Conservation (phyloP, 2,113 vertebrate genomes). For the Macheiramphus alcinus region DNA sequence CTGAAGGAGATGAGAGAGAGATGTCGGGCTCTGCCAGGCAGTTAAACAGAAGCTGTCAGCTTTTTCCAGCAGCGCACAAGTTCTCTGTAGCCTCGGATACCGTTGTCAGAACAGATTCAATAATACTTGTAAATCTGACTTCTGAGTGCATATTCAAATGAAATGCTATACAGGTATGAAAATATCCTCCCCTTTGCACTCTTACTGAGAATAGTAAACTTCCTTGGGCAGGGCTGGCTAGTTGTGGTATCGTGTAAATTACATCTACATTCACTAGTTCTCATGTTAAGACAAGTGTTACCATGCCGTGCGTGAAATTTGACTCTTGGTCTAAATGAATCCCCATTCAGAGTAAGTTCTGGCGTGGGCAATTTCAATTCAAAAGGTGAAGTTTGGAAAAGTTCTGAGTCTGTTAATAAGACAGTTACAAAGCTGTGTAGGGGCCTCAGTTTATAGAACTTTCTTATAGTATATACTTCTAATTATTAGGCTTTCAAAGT, state of each 20-base stretch:
- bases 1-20: background rate
- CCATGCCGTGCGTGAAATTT: fast-evolving
- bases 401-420: background rate
- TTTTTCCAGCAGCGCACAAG: background rate
- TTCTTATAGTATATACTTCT: background rate
- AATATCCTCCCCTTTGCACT: background rate
- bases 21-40: background rate
- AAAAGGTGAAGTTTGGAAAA: background rate
- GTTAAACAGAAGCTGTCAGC: background rate
- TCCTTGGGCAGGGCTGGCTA: background rate
- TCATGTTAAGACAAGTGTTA: background rate
- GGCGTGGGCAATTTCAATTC: fast-evolving
- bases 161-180: background rate
- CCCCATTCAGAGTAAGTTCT: background rate
- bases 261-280: background rate
- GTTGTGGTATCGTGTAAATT: background rate
- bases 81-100: background rate
- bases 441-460: background rate
- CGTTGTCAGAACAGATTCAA: background rate
- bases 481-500: background rate
- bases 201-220: background rate
- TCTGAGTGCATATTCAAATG: background rate
- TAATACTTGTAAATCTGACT: background rate
- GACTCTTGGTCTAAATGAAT: background rate
- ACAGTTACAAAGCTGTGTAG: background rate